These are phyloP conservation scores for Odontomyia ornata DNA, from an alignment of 2,888 invertebrate species.

Conservation along the genomic window DNA sequence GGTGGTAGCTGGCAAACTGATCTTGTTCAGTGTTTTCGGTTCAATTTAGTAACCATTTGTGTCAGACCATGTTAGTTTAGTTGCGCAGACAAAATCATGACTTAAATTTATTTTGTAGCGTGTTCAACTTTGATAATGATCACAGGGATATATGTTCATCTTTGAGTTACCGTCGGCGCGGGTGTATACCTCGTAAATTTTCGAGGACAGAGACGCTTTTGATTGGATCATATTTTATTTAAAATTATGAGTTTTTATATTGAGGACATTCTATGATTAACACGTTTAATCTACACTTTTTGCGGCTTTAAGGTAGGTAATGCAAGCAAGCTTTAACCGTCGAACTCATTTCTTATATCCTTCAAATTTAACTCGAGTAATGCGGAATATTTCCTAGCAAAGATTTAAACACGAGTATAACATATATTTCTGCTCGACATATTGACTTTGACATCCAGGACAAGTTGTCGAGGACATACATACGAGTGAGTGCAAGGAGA, in stretches of 20 bases:
- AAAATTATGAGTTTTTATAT: neutral
- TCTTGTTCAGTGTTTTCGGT: slow-evolving; percentile 31
- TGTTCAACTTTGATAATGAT: slow-evolving; percentile 19
- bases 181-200: slow-evolving; percentile 26
- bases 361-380: too few species aligned
- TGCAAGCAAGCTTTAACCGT: too few species aligned
- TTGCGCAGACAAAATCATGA: slow-evolving; percentile 37
- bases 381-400: too few species aligned
- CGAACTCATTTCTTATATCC: too few species aligned
- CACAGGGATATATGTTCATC: slow-evolving; percentile 29
- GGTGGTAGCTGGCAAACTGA: slow-evolving; percentile 22
- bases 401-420: too few species aligned
- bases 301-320: too few species aligned
- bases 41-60: slow-evolving; percentile 43
- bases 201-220: neutral
- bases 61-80: slow-evolving; percentile 38
- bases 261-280: too few species aligned
- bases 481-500: too few species aligned
- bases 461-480: too few species aligned
- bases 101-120: slow-evolving; percentile 33
- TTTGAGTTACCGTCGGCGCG: neutral
- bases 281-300: too few species aligned
- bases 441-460: too few species aligned
- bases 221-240: neutral
- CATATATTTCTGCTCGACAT: too few species aligned